Percentiles rank a stretch among this genome's conserved stretches.
phyloP scores from a whole-genome alignment of 2,888 invertebrate genomes.

The Himalopsyche japonica region DNA sequence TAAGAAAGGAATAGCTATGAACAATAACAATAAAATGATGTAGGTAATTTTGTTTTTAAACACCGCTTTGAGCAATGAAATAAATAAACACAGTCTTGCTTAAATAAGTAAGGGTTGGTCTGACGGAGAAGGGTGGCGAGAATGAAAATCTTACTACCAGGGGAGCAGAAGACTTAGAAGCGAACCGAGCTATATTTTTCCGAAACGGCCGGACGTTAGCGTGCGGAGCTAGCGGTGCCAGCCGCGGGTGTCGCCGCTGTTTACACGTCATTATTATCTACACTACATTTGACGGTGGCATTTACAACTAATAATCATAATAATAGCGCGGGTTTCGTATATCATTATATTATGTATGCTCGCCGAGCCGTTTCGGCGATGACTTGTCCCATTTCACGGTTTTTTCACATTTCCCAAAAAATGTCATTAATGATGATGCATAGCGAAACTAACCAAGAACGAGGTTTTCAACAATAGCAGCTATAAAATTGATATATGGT shows the following conservation, averaged over 20 bases:
- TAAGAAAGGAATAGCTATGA: no score
- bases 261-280: slow-evolving; percentile 37
- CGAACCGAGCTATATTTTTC: background rate
- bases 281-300: slow-evolving; percentile 33
- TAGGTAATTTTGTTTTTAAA: background rate
- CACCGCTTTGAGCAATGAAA: background rate
- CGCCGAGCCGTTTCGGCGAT: background rate
- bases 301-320: slow-evolving; percentile 38
- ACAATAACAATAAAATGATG: no score
- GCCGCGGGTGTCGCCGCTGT: slow-evolving; percentile 35
- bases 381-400: background rate
- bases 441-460: background rate
- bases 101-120: background rate
- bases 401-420: background rate
- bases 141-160: slow-evolving; percentile 14
- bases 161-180: slow-evolving; percentile 6
- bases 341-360: background rate
- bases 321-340: slow-evolving; percentile 19
- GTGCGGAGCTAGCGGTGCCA: slow-evolving; percentile 24
- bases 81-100: background rate
- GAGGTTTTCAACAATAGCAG: background rate
- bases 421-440: background rate
- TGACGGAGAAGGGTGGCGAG: background rate
- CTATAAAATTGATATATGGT: background rate
- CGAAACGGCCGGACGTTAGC: slow-evolving; percentile 17